phyloP scores from a whole-genome alignment of 2,797 vertebrate species.

The Octomys mimax region DNA sequence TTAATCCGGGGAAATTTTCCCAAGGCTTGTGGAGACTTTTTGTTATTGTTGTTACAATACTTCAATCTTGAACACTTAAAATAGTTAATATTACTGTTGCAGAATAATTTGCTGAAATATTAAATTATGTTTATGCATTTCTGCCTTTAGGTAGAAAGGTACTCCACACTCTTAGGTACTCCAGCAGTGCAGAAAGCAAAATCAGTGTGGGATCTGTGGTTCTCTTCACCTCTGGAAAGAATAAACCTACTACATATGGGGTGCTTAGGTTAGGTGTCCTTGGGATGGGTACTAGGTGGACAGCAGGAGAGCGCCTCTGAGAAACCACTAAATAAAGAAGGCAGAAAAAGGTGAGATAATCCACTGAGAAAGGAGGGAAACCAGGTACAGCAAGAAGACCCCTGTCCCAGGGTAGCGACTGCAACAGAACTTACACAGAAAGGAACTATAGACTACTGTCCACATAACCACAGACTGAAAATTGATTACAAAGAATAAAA shows the following conservation, averaged over 20 bases:
- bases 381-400: background rate
- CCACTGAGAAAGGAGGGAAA: background rate
- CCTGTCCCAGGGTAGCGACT: background rate
- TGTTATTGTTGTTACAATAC: background rate
- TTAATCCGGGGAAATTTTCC: background rate
- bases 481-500: background rate
- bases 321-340: background rate
- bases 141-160: background rate
- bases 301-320: background rate
- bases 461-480: background rate
- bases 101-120: constrained; percentile 34
- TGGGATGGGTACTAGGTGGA: background rate
- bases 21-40: background rate
- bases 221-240: background rate
- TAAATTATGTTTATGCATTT: background rate
- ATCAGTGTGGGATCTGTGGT: background rate
- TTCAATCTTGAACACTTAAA: constrained; percentile 41
- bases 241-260: background rate
- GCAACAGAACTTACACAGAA: background rate
- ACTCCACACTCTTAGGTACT: background rate
- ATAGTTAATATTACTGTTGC: background rate
- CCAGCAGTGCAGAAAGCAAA: constrained; percentile 2
- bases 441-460: background rate
- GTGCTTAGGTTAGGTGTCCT: background rate
- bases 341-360: background rate